Conservation (phyloP, 2,113 vertebrate species). For the Rallus limicola region DNA sequence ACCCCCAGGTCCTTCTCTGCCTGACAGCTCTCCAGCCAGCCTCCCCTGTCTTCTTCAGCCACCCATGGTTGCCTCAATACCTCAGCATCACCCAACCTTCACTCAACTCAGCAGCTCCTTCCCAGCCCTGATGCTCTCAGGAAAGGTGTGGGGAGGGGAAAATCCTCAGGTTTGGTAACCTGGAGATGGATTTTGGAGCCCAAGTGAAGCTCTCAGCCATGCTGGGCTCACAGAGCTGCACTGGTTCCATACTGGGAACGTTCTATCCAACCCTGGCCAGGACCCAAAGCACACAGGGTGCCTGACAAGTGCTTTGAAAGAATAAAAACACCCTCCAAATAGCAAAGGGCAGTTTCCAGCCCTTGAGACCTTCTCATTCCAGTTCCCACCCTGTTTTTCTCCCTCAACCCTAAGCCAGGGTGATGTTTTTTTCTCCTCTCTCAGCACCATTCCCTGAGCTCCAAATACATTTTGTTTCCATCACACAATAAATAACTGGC, state of each 20-base stretch:
- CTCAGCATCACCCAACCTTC: fast-evolving
- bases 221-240: not conserved
- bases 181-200: not conserved
- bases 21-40: no score
- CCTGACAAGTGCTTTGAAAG: not conserved
- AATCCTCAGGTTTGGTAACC: fast-evolving
- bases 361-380: not conserved
- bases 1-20: no score
- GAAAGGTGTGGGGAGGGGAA: not conserved
- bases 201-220: not conserved
- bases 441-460: not conserved
- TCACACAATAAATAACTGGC: not conserved
- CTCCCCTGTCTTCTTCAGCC: no score
- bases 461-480: not conserved
- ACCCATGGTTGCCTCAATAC: no score
- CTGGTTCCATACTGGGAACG: not conserved
- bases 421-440: not conserved
- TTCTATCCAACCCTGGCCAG: not conserved
- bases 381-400: not conserved
- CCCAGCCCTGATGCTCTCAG: not conserved
- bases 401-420: not conserved
- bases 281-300: not conserved
- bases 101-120: not conserved
- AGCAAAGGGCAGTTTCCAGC: not conserved
- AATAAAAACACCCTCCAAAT: not conserved